A percentile compares a stretch with the other conserved stretches of the same genome.
phyloP scores from a whole-genome alignment of 2,888 invertebrate genomes.

The Tipula lateralis region DNA sequence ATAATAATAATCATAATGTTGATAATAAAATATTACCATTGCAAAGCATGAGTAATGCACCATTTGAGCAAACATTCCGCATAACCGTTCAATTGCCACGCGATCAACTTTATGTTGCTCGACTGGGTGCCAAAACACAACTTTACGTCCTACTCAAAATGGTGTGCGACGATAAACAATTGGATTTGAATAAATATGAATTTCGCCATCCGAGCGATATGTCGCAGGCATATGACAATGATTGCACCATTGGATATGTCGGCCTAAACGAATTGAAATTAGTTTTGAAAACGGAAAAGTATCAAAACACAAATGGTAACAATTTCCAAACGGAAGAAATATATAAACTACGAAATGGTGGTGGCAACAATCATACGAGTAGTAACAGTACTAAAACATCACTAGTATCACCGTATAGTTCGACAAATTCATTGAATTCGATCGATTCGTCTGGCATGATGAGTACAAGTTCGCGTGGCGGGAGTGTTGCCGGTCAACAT shows the following conservation, averaged over 20 bases:
- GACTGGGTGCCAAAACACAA: constrained; percentile 65
- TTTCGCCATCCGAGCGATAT: constrained; percentile 63
- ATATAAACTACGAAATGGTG: constrained; percentile 44
- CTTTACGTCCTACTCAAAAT: constrained; percentile 64
- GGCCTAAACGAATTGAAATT: constrained; percentile 48
- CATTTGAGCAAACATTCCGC: constrained; percentile 50
- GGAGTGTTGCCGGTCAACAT: constrained; percentile 33
- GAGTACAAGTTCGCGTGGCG: constrained; percentile 42
- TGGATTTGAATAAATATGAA: constrained; percentile 68
- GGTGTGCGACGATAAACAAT: constrained; percentile 70
- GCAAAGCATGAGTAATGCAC: constrained; percentile 47
- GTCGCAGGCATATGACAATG: constrained; percentile 48
- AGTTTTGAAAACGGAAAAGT: constrained; percentile 32
- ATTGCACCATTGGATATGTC: constrained; percentile 48
- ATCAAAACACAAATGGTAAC: constrained; percentile 36
- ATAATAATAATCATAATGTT: not conserved
- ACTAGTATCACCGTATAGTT: constrained; percentile 49
- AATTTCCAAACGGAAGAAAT: constrained; percentile 46
- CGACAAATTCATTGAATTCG: constrained; percentile 49
- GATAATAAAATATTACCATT: constrained; percentile 47
- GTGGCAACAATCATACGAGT: not conserved
- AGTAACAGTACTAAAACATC: constrained; percentile 48
- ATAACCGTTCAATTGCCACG: constrained; percentile 67
- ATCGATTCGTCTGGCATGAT: constrained; percentile 47
- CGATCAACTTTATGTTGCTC: constrained; percentile 71